Base-by-base conservation (phyloP, 1,140 invertebrate genomes). In the Melitaea cinxia region DNA sequence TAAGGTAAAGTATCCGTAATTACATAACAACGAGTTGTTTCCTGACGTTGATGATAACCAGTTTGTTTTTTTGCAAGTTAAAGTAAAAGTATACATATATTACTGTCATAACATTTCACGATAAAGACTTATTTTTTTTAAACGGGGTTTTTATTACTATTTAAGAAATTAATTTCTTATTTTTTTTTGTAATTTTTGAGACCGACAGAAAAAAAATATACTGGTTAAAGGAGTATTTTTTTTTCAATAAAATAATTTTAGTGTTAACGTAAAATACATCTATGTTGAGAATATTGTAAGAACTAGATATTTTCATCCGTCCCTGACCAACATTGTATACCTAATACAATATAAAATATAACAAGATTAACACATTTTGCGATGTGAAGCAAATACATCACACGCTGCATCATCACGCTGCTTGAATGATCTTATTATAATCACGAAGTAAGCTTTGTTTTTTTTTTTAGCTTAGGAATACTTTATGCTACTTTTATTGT, bases 1-100 rank as follows among this genome's bases (percentile, higher is more conserved):
- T 63, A 55, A 63, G 17, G 7, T 52, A 47, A 63, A 63, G 2
- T 54, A 28, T 14, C n/a, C n/a, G 52, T 49, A 55, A 63, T 63
- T 57, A 57, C 24, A 15, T 30, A 26, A 58, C 21, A 61, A 61
- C 30, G 61, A 56, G 24, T 54, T 26, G 55, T 65, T 65, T 53
- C 55, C 35, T 47, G 28, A 33, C 37, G 52, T 54, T 35, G 19
- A 24, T 12, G 30, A 21, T 7, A 33, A 58, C 63, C 47, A 53
- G 59, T 61, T 61, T n/a, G n/a, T n/a, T n/a, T n/a, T 24, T 26
- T 61, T 53, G 53, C 53, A 61, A 61, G 55, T 65, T 42, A 47
- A 58, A 53, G 63, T 45, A 65, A 49, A 65, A 17, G 26, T 47
- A 47, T 24, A n/a, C 10, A n/a, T 4, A 14, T 15, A 59, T 35